A percentile compares a stretch with the other conserved stretches of the same genome.
phyloP scores from a whole-genome alignment of 2,113 vertebrate species.

The Oreotrochilus melanogaster region DNA sequence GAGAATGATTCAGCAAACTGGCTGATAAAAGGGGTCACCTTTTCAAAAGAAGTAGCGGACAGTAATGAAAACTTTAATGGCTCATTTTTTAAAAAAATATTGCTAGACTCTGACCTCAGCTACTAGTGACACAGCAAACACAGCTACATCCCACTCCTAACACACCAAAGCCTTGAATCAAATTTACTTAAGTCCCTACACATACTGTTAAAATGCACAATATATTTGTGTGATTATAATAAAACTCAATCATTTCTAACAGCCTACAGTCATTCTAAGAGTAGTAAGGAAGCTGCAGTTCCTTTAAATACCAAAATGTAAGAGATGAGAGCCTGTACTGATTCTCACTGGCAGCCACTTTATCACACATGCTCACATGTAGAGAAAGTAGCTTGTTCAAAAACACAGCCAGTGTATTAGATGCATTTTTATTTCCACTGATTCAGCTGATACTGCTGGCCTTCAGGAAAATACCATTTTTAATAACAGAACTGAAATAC shows the following conservation, averaged over 20 bases:
- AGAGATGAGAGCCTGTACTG: not conserved
- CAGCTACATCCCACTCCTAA: not conserved
- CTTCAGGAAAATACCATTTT: not conserved
- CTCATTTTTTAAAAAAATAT: not conserved
- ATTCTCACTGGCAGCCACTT: not conserved
- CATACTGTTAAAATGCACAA: not conserved
- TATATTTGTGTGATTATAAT: not conserved
- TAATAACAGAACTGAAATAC: not conserved
- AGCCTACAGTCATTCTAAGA: not conserved
- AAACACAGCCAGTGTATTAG: not conserved
- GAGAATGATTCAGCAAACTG: not conserved
- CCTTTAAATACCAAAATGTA: not conserved
- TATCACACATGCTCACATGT: not conserved
- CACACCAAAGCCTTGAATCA: not conserved
- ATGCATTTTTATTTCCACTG: not conserved
- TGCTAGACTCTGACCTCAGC: not conserved
- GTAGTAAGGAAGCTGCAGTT: not conserved
- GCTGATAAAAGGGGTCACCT: not conserved
- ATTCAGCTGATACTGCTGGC: not conserved
- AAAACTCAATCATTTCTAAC: not conserved
- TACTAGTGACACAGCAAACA: not conserved
- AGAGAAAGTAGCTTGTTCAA: not conserved
- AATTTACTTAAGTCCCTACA: not conserved
- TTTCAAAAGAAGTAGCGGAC: not conserved
- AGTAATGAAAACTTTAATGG: not conserved